A percentile compares a stretch with the other conserved stretches of the same genome.
Evolutionary conservation across 2,888 invertebrate genomes (phyloP).

Genomic region (Phyllotreta striolata): DNA sequence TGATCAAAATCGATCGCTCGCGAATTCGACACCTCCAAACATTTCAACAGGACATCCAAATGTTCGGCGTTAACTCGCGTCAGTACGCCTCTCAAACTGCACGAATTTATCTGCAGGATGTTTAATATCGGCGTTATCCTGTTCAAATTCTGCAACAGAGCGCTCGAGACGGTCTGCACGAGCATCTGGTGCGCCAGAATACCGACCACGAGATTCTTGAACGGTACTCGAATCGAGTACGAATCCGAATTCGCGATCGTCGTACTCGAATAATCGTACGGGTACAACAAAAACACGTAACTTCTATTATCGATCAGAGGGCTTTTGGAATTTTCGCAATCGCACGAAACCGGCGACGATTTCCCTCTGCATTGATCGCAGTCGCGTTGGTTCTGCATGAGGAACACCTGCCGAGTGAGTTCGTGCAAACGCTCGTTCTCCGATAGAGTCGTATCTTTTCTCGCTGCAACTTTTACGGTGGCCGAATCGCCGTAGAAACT

Average conservation of each 20-base stretch:
- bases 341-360: too few species aligned
- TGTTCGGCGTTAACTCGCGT: constrained; percentile 67
- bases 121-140: constrained; percentile 60
- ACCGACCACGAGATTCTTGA: constrained; percentile 87
- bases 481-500: constrained; percentile 94
- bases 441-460: constrained; percentile 83
- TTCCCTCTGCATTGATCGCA: constrained; percentile 57
- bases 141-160: constrained; percentile 74
- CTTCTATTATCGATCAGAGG: constrained; percentile 82
- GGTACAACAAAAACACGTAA: constrained; percentile 87
- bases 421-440: constrained; percentile 87
- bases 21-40: constrained; percentile 82
- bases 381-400: constrained; percentile 63
- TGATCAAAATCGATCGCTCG: constrained; percentile 88
- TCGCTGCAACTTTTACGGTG: constrained; percentile 92
- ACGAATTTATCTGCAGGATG: constrained; percentile 59
- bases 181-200: constrained; percentile 92
- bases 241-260: constrained; percentile 78
- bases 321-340: constrained; percentile 60
- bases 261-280: constrained; percentile 74
- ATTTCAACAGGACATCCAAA: constrained; percentile 75
- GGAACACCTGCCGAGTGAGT: constrained; percentile 86
- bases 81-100: constrained; percentile 58
- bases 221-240: constrained; percentile 85
- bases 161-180: constrained; percentile 87